Base-by-base conservation (phyloP, 2,888 invertebrate genomes). In the Hartigia nigra region DNA sequence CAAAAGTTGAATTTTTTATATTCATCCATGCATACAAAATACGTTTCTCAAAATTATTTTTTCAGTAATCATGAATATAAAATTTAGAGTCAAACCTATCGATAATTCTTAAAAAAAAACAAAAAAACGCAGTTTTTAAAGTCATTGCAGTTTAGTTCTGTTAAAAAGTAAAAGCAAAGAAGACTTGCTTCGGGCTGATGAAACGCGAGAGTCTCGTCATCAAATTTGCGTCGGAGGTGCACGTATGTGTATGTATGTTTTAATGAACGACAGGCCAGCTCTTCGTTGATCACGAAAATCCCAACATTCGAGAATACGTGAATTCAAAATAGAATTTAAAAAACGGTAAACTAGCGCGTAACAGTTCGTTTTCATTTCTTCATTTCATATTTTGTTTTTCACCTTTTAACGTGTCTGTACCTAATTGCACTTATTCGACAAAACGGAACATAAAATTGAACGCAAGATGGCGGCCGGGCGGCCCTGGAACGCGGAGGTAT, bases 251-350 rank as follows among this genome's bases (percentile, higher is more conserved):
- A 36, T 31, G 72, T 72, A 31, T 78, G 79, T 83, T 79, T 82
- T 81, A 83, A 81, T 81, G 85, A 86, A 88, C 84, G 87, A 88
- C 88, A 89, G 89, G 88, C 88, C 89, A 87, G 87, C 87, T 90
- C 88, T 91, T 91, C 91, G 91, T 91, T 91, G 91, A 91, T 91
- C 90, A 90, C 90, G 91, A 91, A 90, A 91, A 90, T 91, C 88
- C 90, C 90, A 90, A 90, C 90, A 90, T 90, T 89, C 89, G 89
- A 90, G 90, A 90, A 90, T 89, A 87, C 89, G 88, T 89, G 87
- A 90, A 91, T 90, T 89, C 86, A 90, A 90, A 90, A 90, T 91
- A 90, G 90, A 91, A 90, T 90, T 90, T 88, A 86, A 87, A 88
- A 88, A 90, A 90, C 87, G 89, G 88, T 89, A 91, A 90, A 87